Percentiles rank a stretch among this genome's conserved stretches.
Evolutionary conservation across 2,113 vertebrate genomes (phyloP).

Genomic region (Pionites leucogaster): DNA sequence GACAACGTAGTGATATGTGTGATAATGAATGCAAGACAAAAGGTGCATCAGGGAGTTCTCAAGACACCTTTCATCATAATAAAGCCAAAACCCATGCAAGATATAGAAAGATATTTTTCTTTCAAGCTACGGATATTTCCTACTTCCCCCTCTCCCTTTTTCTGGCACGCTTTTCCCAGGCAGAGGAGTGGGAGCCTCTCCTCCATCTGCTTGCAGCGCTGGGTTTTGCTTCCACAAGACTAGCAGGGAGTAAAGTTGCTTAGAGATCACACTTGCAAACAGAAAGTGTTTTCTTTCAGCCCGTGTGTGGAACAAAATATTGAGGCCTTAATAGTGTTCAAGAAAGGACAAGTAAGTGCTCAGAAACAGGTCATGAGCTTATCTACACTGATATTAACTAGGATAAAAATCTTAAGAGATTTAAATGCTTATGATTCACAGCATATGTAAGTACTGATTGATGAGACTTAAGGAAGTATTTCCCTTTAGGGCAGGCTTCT

Average conservation of each 20-base stretch:
- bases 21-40: background rate
- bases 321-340: background rate
- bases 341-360: constrained; percentile 1
- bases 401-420: constrained; percentile 60
- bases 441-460: background rate
- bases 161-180: background rate
- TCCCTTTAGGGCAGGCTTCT: constrained; percentile 36
- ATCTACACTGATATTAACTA: constrained; percentile 41
- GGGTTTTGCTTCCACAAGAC: background rate
- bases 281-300: background rate
- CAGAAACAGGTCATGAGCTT: constrained; percentile 42
- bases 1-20: background rate
- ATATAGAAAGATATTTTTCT: background rate
- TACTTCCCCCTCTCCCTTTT: background rate
- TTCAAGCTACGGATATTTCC: background rate
- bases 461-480: constrained; percentile 40
- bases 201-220: background rate
- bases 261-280: background rate
- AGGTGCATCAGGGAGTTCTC: background rate
- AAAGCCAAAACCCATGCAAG: background rate
- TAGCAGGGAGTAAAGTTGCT: background rate
- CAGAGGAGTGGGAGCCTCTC: background rate
- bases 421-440: constrained; percentile 57
- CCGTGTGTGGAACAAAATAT: background rate
- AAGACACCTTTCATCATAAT: background rate